Evolutionary conservation across 2,113 vertebrate species (phyloP).

Genomic region (Silurus meridionalis): DNA sequence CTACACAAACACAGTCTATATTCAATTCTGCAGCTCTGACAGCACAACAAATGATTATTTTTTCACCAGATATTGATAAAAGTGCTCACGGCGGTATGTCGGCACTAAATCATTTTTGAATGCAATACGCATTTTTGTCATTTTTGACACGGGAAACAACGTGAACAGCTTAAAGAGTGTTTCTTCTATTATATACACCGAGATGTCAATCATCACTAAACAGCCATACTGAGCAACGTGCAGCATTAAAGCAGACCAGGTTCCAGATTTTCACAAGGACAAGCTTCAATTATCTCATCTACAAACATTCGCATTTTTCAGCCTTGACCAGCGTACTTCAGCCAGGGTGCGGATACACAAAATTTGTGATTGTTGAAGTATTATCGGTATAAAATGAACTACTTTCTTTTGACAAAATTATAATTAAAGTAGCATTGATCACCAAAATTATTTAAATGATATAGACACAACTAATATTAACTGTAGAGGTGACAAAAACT

Average conservation of each 20-base stretch:
- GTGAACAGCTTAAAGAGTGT: background rate
- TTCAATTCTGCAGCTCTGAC: background rate
- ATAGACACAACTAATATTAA: background rate
- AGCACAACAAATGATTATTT: background rate
- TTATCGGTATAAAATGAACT: background rate
- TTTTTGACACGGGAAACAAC: background rate
- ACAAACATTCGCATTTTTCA: background rate
- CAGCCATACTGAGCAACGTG: background rate
- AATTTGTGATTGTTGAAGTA: too few species aligned
- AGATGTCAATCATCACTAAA: slow-evolving; percentile 15
- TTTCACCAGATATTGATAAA: slow-evolving; percentile 5
- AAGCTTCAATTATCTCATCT: background rate
- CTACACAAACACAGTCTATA: background rate
- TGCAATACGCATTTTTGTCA: background rate
- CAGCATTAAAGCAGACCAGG: background rate
- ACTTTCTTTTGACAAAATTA: background rate
- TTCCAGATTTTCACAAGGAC: background rate
- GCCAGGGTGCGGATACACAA: background rate
- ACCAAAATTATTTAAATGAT: background rate
- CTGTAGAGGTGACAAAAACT: background rate
- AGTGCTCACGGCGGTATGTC: background rate
- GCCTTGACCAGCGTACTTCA: background rate
- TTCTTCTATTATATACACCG: background rate
- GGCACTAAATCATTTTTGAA: background rate
- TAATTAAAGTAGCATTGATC: background rate